Evolutionary conservation across 2,888 invertebrate species (phyloP).

Genomic region (Diplolepis rosae): DNA sequence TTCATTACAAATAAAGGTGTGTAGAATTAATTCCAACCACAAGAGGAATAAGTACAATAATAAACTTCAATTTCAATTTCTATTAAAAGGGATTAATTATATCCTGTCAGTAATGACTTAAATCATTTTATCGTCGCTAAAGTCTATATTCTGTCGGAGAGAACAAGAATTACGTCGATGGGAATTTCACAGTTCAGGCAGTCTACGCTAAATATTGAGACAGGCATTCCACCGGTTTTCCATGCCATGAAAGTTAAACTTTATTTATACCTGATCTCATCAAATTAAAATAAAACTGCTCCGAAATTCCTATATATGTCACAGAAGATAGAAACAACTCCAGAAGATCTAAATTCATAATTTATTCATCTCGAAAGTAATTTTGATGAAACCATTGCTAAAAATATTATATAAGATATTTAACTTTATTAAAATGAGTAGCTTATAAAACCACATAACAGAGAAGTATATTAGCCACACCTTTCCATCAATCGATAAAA

Average conservation of each 20-base stretch:
- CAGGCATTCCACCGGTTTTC: constrained; percentile 1
- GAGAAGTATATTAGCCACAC: too few species aligned
- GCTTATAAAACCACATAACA: too few species aligned
- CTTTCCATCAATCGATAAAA: too few species aligned
- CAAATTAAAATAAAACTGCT: neutral
- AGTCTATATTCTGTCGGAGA: constrained; percentile 1
- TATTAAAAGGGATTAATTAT: constrained; percentile 14
- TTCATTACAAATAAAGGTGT: neutral
- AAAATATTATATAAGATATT: too few species aligned
- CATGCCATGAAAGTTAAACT: neutral
- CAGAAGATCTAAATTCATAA: too few species aligned
- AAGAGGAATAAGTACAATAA: neutral
- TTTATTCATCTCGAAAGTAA: too few species aligned
- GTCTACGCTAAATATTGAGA: constrained; percentile 1
- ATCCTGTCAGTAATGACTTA: constrained; percentile 1
- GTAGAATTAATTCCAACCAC: neutral
- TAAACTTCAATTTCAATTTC: constrained; percentile 7
- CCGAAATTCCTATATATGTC: neutral
- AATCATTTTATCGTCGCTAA: constrained; percentile 15
- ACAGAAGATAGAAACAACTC: too few species aligned
- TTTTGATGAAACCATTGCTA: too few species aligned
- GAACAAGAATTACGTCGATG: constrained; percentile 9
- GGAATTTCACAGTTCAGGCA: neutral
- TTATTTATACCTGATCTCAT: neutral
- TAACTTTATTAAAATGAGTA: too few species aligned